phyloP scores from a whole-genome alignment of 2,888 invertebrate species.

The Volucella inflata region DNA sequence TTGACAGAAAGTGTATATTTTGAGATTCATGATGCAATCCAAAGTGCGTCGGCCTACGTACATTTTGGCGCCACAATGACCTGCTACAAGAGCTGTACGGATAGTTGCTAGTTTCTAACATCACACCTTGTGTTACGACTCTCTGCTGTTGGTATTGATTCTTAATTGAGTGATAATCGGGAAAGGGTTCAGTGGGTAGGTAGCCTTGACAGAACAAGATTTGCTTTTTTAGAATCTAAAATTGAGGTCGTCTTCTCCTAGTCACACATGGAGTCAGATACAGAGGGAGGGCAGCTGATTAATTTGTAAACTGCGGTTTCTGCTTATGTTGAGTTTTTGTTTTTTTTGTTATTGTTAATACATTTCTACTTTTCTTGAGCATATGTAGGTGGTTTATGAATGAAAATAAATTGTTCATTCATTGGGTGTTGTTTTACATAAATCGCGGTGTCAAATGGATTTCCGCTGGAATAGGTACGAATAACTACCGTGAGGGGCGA shows the following conservation, averaged over 20 bases:
- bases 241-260: constrained; percentile 70
- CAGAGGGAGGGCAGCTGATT: constrained; percentile 40
- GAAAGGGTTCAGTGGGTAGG: constrained; percentile 63
- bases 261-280: constrained; percentile 30
- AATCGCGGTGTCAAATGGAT: constrained; percentile 69
- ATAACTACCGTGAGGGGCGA: background rate
- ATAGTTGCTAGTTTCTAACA: constrained; percentile 35
- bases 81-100: background rate
- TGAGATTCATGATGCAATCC: constrained; percentile 70
- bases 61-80: constrained; percentile 56
- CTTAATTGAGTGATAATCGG: constrained; percentile 56
- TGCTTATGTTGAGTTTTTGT: background rate
- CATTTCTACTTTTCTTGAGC: background rate
- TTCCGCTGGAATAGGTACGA: constrained; percentile 50
- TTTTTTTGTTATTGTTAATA: no score
- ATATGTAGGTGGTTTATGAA: constrained; percentile 66
- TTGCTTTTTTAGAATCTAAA: constrained; percentile 37
- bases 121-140: constrained; percentile 41
- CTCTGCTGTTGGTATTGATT: constrained; percentile 34
- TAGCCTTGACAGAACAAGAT: constrained; percentile 23
- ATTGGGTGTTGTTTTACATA: constrained; percentile 58
- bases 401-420: constrained; percentile 65
- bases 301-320: constrained; percentile 41
- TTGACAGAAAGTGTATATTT: constrained; percentile 70
- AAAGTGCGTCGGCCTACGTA: constrained; percentile 70